Conservation (phyloP, 1,140 invertebrate genomes). For the Ylistrum balloti region DNA sequence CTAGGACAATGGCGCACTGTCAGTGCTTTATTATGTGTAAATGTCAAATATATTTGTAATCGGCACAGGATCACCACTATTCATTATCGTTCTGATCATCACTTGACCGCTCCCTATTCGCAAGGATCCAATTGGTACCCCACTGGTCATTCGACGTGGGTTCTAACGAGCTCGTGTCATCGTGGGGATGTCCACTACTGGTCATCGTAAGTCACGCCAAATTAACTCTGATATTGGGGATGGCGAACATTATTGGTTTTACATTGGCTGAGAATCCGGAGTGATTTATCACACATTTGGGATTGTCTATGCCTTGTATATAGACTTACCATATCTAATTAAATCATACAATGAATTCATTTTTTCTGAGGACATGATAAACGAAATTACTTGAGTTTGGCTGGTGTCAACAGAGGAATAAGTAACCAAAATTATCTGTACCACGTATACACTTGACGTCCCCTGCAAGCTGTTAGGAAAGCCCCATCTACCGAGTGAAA, state of each 20-base stretch:
- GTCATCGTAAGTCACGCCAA: constrained; percentile 30
- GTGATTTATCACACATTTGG: constrained; percentile 26
- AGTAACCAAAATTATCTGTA: not conserved
- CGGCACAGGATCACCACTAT: not conserved
- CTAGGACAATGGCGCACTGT: not conserved
- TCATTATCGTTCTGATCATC: not conserved
- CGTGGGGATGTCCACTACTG: not conserved
- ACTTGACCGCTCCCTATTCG: constrained; percentile 15
- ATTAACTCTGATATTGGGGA: constrained; percentile 5
- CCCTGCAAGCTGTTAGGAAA: not conserved
- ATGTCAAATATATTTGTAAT: not conserved
- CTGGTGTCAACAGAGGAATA: not conserved
- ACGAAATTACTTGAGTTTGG: not conserved
- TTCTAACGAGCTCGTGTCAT: constrained; percentile 12
- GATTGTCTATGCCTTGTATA: not conserved
- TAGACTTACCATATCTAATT: not conserved
- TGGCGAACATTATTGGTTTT: not conserved
- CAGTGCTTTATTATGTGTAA: not conserved
- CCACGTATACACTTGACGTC: not conserved
- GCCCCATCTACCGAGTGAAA: not conserved
- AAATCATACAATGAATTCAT: not conserved
- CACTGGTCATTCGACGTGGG: constrained; percentile 3
- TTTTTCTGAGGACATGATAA: not conserved
- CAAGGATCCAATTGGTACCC: not conserved
- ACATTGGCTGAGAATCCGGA: not conserved